Evolutionary conservation across 2,888 invertebrate species (phyloP).

Genomic region (Fragum whitleyi): DNA sequence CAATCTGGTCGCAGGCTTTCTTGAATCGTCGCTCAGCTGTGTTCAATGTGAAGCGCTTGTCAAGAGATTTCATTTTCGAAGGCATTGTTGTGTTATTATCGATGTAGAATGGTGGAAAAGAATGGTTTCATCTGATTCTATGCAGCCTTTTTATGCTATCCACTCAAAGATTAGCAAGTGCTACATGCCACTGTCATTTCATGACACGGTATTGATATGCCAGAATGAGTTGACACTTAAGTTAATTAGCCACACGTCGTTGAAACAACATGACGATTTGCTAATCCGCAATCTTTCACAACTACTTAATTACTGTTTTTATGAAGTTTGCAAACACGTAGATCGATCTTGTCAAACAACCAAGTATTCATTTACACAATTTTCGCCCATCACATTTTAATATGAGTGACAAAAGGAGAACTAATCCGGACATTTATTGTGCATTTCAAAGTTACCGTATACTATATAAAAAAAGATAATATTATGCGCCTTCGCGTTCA

Average conservation of each 20-base stretch:
- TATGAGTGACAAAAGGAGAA: too few relatives aligned
- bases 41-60: slow-evolving; percentile 36
- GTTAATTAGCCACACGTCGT: slow-evolving; percentile 43
- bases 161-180: neutral
- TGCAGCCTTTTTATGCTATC: neutral
- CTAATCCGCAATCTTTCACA: neutral
- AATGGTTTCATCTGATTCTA: neutral
- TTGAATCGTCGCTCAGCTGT: slow-evolving; percentile 66
- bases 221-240: slow-evolving; percentile 38
- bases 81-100: slow-evolving; percentile 17
- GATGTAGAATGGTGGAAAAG: neutral
- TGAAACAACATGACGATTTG: slow-evolving; percentile 25
- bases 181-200: slow-evolving; percentile 4
- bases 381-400: neutral
- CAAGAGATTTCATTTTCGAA: slow-evolving; percentile 40
- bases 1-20: slow-evolving; percentile 76
- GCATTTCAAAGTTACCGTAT: too few relatives aligned
- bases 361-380: neutral
- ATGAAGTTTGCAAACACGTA: neutral
- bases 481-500: too few relatives aligned
- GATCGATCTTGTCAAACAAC: neutral
- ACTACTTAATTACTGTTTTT: neutral
- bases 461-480: too few relatives aligned
- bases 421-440: too few relatives aligned
- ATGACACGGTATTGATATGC: slow-evolving; percentile 1